A percentile compares a stretch with the other conserved stretches of the same genome.
phyloP scores from a whole-genome alignment of 2,113 vertebrate genomes.

The Setophaga petechia region DNA sequence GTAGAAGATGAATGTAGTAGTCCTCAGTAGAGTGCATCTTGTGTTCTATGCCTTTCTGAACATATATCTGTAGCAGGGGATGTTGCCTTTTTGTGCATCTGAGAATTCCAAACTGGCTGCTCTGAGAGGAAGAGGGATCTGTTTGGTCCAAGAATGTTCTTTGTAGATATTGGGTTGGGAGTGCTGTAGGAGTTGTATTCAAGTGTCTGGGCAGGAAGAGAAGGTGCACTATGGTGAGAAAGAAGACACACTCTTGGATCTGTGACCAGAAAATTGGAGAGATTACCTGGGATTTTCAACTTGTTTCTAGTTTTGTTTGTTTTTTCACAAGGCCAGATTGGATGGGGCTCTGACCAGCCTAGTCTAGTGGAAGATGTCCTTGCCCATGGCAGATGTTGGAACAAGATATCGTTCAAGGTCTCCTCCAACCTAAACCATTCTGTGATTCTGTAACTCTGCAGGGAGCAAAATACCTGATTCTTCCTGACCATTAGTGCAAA shows the following conservation, averaged over 20 bases:
- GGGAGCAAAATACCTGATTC: not conserved
- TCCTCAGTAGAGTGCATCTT: not conserved
- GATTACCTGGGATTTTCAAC: not conserved
- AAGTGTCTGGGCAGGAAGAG: not conserved
- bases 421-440: not conserved
- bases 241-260: not conserved
- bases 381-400: not conserved
- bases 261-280: not conserved
- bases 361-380: not conserved
- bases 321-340: not conserved
- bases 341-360: not conserved
- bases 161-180: not conserved
- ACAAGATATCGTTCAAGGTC: not conserved
- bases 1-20: not conserved
- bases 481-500: not conserved
- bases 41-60: not conserved
- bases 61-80: not conserved
- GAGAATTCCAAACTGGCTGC: not conserved
- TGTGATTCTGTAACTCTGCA: not conserved
- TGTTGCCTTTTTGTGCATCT: not conserved
- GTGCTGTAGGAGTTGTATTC: not conserved
- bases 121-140: not conserved
- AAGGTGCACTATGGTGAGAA: not conserved
- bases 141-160: not conserved
- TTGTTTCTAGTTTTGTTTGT: not conserved